Conservation (phyloP, 2,797 vertebrate species). For the Petrocephalus sullivani region DNA sequence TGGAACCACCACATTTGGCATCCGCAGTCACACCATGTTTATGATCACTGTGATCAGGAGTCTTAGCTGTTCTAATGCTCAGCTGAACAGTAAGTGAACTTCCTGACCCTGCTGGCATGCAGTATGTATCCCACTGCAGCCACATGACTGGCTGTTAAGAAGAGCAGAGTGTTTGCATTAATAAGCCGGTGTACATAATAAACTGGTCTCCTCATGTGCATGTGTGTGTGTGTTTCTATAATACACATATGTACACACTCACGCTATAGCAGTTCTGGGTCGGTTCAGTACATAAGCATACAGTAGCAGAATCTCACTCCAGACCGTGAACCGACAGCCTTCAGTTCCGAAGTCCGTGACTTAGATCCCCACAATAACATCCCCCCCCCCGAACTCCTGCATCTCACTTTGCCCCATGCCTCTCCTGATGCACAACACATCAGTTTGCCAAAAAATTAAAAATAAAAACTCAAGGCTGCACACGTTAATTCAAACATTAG, state of each 20-base stretch:
- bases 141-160: neutral
- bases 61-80: neutral
- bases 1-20: neutral
- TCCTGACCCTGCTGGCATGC: neutral
- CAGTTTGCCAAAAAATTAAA: slow-evolving; percentile 23
- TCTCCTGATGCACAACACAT: slow-evolving; percentile 29
- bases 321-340: neutral
- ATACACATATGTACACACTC: neutral
- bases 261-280: neutral
- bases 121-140: too few species aligned
- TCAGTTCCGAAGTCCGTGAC: neutral
- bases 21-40: neutral
- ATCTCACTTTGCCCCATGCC: neutral
- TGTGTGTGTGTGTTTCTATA: neutral
- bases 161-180: neutral
- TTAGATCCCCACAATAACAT: neutral
- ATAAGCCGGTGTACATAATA: neutral
- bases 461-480: slow-evolving; percentile 39
- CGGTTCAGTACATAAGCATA: neutral
- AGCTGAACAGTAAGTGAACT: neutral
- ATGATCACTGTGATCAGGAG: neutral
- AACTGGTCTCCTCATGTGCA: neutral
- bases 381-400: neutral
- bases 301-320: neutral
- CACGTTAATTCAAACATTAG: slow-evolving; percentile 50